phyloP scores from a whole-genome alignment of 2,113 vertebrate species.

The Hemibagrus wyckioides region DNA sequence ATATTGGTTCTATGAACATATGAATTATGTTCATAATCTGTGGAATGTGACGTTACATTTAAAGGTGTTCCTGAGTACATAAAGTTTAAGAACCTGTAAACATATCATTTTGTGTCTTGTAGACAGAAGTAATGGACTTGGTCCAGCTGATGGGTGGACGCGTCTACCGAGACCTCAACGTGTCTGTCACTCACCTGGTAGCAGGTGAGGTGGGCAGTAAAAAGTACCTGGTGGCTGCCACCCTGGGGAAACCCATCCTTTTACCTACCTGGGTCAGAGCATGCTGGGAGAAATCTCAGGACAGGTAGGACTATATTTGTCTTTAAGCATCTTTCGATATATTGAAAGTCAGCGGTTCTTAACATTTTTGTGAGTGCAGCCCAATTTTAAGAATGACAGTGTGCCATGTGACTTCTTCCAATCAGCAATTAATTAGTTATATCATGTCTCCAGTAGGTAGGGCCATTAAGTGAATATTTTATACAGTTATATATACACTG shows the following conservation, averaged over 20 bases:
- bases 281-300: conserved; percentile 90
- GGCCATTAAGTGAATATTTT: too few relatives aligned
- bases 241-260: conserved; percentile 88
- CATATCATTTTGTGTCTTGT: conserved; percentile 29
- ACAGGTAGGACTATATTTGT: conserved; percentile 74
- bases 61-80: background rate
- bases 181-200: conserved; percentile 92
- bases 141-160: conserved; percentile 94
- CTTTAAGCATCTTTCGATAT: background rate
- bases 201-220: conserved; percentile 98
- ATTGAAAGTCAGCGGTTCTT: background rate
- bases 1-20: too few relatives aligned
- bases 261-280: conserved; percentile 88
- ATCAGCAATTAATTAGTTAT: too few relatives aligned
- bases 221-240: conserved; percentile 96
- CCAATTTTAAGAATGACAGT: too few relatives aligned
- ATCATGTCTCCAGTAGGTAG: too few relatives aligned
- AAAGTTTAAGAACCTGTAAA: background rate
- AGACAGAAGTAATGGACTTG: conserved; percentile 90
- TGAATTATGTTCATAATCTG: background rate
- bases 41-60: background rate
- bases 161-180: conserved; percentile 85
- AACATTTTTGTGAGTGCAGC: too few relatives aligned
- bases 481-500: too few relatives aligned
- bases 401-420: too few relatives aligned